phyloP scores from a whole-genome alignment of 2,888 invertebrate genomes.

The Sminthurides aquaticus region DNA sequence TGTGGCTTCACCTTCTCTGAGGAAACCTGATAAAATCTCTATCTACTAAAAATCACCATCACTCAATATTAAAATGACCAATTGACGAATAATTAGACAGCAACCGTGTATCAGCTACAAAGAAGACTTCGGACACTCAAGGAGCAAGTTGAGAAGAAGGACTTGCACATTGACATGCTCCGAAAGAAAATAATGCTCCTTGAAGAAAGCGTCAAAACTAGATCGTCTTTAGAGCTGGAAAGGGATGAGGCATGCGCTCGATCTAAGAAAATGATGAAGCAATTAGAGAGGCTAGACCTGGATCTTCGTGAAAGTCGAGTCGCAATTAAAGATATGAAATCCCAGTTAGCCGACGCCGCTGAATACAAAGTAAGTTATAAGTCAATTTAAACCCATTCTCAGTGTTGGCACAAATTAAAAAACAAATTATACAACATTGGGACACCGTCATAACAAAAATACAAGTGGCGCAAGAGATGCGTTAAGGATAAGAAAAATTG shows the following conservation, averaged over 20 bases:
- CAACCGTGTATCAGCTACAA: constrained; percentile 82
- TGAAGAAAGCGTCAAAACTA: constrained; percentile 60
- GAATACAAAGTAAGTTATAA: constrained; percentile 69
- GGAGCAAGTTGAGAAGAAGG: constrained; percentile 84
- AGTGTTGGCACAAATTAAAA: not conserved
- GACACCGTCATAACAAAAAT: too few species aligned
- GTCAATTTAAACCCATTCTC: not conserved
- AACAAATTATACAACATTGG: not conserved
- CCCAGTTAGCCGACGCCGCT: constrained; percentile 74
- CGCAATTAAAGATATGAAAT: constrained; percentile 73
- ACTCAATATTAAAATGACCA: too few species aligned
- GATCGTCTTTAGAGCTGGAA: constrained; percentile 38
- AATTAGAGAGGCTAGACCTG: constrained; percentile 70
- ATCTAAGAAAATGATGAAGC: constrained; percentile 71
- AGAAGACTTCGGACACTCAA: constrained; percentile 73
- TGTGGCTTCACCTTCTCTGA: not conserved
- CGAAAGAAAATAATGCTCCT: constrained; percentile 77
- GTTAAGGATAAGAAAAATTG: too few species aligned
- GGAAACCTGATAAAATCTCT: not conserved
- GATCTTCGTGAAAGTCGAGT: constrained; percentile 75
- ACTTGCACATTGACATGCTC: constrained; percentile 80
- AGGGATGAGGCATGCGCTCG: constrained; percentile 50
- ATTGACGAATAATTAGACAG: too few species aligned
- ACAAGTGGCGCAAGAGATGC: not conserved
- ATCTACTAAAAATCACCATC: too few species aligned